A percentile compares a stretch with the other conserved stretches of the same genome.
Conservation (phyloP, 1,140 invertebrate species). For the Pissodes strobi region DNA sequence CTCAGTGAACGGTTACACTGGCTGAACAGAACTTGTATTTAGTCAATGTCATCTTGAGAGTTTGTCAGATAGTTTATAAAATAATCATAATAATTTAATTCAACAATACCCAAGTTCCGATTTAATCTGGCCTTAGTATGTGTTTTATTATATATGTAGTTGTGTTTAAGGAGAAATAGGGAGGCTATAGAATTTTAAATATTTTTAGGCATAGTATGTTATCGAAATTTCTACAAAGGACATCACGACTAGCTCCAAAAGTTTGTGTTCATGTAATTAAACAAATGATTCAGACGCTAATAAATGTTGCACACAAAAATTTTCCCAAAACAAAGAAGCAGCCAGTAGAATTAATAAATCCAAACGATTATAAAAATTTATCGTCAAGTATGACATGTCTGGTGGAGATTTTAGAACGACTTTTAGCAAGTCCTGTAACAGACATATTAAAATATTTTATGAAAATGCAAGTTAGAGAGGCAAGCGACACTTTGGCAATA, state of each 20-base stretch:
- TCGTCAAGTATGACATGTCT: neutral
- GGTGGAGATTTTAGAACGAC: slow-evolving; percentile 25
- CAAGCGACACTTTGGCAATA: slow-evolving; percentile 13
- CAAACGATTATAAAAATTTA: neutral
- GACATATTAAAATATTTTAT: slow-evolving; percentile 23
- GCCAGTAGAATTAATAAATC: slow-evolving; percentile 4
- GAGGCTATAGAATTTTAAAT: too few relatives aligned
- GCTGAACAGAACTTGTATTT: too few relatives aligned
- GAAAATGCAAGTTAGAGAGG: slow-evolving; percentile 23
- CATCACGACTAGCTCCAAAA: slow-evolving; percentile 10
- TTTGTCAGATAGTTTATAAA: too few relatives aligned
- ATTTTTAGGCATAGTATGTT: slow-evolving; percentile 23
- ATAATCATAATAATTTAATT: too few relatives aligned
- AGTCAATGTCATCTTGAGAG: too few relatives aligned
- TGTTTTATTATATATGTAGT: too few relatives aligned
- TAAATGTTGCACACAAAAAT: neutral
- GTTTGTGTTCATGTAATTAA: slow-evolving; percentile 16
- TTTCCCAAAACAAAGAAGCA: slow-evolving; percentile 9
- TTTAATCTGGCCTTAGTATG: too few relatives aligned
- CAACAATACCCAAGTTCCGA: too few relatives aligned
- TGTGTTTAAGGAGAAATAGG: too few relatives aligned
- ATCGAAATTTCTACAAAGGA: slow-evolving; percentile 21
- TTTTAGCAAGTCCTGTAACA: slow-evolving; percentile 14
- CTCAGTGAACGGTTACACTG: too few relatives aligned
- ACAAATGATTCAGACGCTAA: slow-evolving; percentile 23